These are phyloP conservation scores for Notothenia rossii DNA, from an alignment of 2,113 vertebrate genomes.

Conservation along the genomic window DNA sequence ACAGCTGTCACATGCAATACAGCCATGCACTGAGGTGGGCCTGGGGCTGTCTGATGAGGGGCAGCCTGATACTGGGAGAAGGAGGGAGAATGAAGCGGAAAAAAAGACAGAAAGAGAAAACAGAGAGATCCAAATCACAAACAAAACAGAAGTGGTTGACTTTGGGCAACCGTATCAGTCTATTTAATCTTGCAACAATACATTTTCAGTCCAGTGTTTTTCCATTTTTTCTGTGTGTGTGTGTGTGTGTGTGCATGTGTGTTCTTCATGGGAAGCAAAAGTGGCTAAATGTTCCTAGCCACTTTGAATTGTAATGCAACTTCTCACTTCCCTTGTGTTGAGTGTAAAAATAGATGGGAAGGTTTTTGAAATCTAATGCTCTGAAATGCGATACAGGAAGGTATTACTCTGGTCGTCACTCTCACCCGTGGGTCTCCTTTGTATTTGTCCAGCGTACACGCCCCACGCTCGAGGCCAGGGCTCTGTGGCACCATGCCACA, in stretches of 20 bases:
- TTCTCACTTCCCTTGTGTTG: constrained; percentile 65
- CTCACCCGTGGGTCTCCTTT: constrained; percentile 79
- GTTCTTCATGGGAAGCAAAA: constrained; percentile 33
- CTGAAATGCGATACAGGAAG: constrained; percentile 78
- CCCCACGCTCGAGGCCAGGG: constrained; percentile 73
- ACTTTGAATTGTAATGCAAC: constrained; percentile 45
- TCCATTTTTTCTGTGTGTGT: not conserved
- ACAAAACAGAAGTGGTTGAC: constrained; percentile 57
- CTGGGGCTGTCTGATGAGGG: constrained; percentile 72
- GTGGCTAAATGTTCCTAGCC: constrained; percentile 19
- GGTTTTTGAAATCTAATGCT: constrained; percentile 72
- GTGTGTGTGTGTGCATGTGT: not conserved
- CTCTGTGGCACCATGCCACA: constrained; percentile 76
- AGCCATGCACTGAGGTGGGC: constrained; percentile 69
- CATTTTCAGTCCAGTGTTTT: constrained; percentile 26
- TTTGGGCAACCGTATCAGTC: constrained; percentile 52
- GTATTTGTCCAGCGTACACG: constrained; percentile 75
- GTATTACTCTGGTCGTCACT: constrained; percentile 73
- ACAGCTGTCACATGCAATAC: constrained; percentile 82
- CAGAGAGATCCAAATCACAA: constrained; percentile 51
- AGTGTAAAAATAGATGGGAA: constrained; percentile 72
- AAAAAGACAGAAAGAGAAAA: constrained; percentile 7
- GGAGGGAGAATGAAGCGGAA: constrained; percentile 8
- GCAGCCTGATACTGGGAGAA: constrained; percentile 58
- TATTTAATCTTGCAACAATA: constrained; percentile 43